Conservation (phyloP, 1,140 invertebrate species). For the Melitaea cinxia region DNA sequence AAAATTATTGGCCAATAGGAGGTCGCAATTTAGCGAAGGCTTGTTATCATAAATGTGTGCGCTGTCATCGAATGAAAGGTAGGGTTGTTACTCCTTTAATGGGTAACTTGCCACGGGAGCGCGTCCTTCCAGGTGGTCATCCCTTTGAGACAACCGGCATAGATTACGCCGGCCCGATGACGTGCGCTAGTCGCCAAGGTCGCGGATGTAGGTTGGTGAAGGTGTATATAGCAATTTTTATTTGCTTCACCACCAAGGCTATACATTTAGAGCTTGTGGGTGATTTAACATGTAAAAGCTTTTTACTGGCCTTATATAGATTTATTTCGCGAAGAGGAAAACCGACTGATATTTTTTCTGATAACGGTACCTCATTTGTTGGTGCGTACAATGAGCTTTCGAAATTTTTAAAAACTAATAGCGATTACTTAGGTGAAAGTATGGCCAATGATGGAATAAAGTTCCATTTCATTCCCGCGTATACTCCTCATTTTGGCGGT, state of each 20-base stretch:
- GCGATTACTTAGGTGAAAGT: no score
- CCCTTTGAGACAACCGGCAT: conserved; percentile 21
- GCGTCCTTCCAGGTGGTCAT: conserved; percentile 9
- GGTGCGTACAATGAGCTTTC: conserved; percentile 39
- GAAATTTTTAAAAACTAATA: conserved; percentile 23
- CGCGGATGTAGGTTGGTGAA: conserved; percentile 26
- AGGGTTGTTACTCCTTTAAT: conserved; percentile 15
- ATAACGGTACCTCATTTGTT: conserved; percentile 50
- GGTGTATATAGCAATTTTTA: conserved; percentile 31
- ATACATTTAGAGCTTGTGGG: no score
- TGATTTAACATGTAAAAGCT: no score
- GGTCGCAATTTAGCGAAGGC: conserved; percentile 27
- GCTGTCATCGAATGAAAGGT: conserved; percentile 17
- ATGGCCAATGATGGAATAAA: conserved; percentile 31
- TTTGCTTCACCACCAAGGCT: conserved; percentile 33
- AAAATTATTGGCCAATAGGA: conserved; percentile 24
- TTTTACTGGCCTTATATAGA: conserved; percentile 10
- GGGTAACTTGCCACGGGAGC: conserved; percentile 28
- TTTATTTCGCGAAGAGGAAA: conserved; percentile 43
- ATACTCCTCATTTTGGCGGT: conserved; percentile 39
- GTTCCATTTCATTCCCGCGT: conserved; percentile 38
- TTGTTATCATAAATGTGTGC: conserved; percentile 5
- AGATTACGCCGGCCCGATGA: conserved; percentile 29
- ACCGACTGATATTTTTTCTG: conserved; percentile 41
- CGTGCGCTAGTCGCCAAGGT: conserved; percentile 15